These are phyloP conservation scores for Pseudonaja textilis DNA, from an alignment of 2,113 vertebrate species.

Conservation along the genomic window DNA sequence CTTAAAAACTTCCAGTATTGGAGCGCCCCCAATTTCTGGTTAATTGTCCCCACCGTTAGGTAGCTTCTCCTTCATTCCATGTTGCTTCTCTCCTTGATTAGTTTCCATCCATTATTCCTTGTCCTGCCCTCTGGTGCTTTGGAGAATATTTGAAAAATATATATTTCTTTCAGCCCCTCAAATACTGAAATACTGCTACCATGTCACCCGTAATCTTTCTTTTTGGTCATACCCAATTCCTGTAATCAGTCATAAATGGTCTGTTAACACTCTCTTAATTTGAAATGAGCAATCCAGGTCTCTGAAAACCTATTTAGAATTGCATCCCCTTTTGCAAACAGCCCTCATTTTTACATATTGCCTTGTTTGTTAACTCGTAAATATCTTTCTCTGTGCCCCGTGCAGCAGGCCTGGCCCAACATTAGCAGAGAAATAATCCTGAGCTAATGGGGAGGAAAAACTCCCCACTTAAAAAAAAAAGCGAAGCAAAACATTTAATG, in stretches of 20 bases:
- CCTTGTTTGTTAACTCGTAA: not conserved
- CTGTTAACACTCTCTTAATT: not conserved
- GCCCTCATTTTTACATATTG: not conserved
- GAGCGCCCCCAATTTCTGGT: not conserved
- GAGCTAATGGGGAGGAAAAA: not conserved
- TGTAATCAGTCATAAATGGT: not conserved
- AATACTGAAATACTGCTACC: not conserved
- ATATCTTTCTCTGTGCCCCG: not conserved
- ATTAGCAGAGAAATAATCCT: not conserved
- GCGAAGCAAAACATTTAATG: not conserved
- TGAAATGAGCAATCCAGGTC: not conserved
- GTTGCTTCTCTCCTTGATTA: not conserved
- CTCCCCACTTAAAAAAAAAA: not conserved
- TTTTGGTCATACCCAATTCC: too few species aligned
- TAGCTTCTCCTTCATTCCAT: not conserved
- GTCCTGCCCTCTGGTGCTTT: not conserved
- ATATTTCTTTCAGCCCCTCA: not conserved
- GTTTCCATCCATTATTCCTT: not conserved
- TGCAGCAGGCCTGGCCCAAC: not conserved
- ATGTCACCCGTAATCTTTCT: not conserved
- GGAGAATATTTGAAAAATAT: too few species aligned
- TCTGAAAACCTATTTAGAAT: not conserved
- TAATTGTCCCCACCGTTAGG: not conserved
- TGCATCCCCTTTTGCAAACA: not conserved
- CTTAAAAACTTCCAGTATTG: not conserved